phyloP scores from a whole-genome alignment of 2,797 vertebrate genomes.

The Gastrophryne carolinensis region DNA sequence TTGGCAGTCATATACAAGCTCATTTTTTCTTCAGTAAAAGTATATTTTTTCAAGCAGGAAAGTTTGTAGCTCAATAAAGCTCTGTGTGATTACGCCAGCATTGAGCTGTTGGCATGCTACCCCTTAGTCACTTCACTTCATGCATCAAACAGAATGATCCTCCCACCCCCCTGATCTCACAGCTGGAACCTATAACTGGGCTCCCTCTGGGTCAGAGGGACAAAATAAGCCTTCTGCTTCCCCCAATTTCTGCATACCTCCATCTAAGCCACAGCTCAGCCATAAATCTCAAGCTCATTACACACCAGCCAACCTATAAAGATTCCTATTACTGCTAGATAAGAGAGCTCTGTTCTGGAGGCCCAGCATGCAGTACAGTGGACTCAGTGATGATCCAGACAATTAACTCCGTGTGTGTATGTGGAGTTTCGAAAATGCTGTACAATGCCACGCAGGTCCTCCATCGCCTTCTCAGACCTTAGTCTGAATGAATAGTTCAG shows the following conservation, averaged over 20 bases:
- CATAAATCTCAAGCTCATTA: slow-evolving; percentile 59
- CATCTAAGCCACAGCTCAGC: slow-evolving; percentile 59
- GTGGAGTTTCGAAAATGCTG: not conserved
- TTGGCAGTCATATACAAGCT: not conserved
- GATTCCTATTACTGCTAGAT: slow-evolving; percentile 65
- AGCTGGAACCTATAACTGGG: slow-evolving; percentile 49
- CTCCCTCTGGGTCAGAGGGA: slow-evolving; percentile 46
- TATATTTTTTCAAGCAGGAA: slow-evolving; percentile 10
- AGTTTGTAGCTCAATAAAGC: slow-evolving; percentile 17
- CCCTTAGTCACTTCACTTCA: slow-evolving; percentile 42
- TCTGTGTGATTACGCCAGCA: slow-evolving; percentile 19
- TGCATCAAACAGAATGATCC: slow-evolving; percentile 40
- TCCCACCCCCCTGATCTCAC: slow-evolving; percentile 8
- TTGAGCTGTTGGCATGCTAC: slow-evolving; percentile 34
- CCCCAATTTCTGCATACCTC: slow-evolving; percentile 55
- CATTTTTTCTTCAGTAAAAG: not conserved
- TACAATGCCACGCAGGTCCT: slow-evolving; percentile 6
- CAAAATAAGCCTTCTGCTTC: slow-evolving; percentile 46
- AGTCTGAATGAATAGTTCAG: slow-evolving; percentile 19
- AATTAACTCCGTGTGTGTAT: slow-evolving; percentile 35
- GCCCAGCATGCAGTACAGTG: slow-evolving; percentile 56
- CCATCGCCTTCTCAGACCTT: slow-evolving; percentile 9
- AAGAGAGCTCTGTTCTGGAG: slow-evolving; percentile 64
- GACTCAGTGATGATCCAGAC: slow-evolving; percentile 18
- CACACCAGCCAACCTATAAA: slow-evolving; percentile 57